Evolutionary conservation across 2,797 vertebrate genomes (phyloP), one percentile per base, ranked within the genome.

Genomic region (Allochrocebus solatus): DNA sequence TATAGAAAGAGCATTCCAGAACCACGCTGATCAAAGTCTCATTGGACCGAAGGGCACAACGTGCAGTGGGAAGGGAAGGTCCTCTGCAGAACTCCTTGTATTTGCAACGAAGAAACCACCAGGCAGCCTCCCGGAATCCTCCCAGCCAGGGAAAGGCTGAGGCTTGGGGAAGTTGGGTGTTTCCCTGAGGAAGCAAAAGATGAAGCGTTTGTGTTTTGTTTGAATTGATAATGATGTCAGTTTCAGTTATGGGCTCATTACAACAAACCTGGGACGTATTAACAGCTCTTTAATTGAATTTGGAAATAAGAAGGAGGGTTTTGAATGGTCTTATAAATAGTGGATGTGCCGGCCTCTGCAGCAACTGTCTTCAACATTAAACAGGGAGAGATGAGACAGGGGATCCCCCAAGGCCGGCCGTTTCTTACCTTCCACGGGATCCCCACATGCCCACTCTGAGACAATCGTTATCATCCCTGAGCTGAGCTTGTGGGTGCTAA

Each of bases 201-300:
- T 46, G 30, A 97, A 94, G 83, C 4, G 4, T 59, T 46, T 48
- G 50, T 95, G 93, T 95, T 97, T 95, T 94, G 94, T 97, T 97
- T 96, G 93, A 96, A 97, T 91, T 93, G 97, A 96, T 98, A 97
- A 98, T 93, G 84, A 96, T 95, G 97, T 97, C 96, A 95, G 96
- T 92, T 97, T 98, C 94, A 33, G 96, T 96, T 96, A 96, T 76
- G 82, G 95, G 89, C 97, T 97, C 87, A 61, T 97, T 96, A 97
- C 80, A 97, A 81, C 91, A 97, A 96, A 96, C 97, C 95, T 97
- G 96, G 97, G 96, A 96, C 95, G 0, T 96, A 97, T 97, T 98
- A 97, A 93, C 61, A 2, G 91, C 89, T 85, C 97, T 95, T 96
- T 97, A 96, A 96, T 95, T 96, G 80, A 97, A 98, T 96, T 96